Conservation (phyloP, 2,888 invertebrate species). For the Meteorus colon region DNA sequence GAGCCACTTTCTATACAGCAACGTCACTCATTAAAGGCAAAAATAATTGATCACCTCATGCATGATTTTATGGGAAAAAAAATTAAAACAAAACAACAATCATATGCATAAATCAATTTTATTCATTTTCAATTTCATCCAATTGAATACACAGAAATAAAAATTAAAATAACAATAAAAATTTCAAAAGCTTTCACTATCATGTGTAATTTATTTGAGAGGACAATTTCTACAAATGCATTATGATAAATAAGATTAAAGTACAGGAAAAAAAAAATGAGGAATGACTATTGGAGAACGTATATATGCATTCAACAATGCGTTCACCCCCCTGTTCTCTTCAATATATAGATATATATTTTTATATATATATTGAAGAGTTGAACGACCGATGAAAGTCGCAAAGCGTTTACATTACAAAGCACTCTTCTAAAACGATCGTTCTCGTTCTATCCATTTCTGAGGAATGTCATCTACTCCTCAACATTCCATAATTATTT, state of each 20-base stretch:
- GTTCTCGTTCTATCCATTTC: conserved; percentile 38
- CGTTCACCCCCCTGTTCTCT: too few species aligned
- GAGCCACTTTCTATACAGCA: neutral
- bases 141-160: too few species aligned
- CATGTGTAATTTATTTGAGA: too few species aligned
- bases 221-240: too few species aligned
- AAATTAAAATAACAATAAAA: neutral
- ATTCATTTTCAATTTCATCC: neutral
- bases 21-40: neutral
- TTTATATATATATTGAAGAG: conserved; percentile 13
- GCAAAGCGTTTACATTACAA: conserved; percentile 57
- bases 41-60: neutral
- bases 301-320: neutral
- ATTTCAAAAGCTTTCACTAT: neutral
- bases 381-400: conserved; percentile 32
- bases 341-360: neutral
- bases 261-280: conserved; percentile 7
- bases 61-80: neutral
- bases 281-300: conserved; percentile 20
- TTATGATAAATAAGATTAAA: too few species aligned
- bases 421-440: conserved; percentile 62
- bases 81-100: neutral
- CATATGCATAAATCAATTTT: neutral
- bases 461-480: neutral
- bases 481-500: conserved; percentile 21